Conservation (phyloP, 2,888 invertebrate species). For the Homarus gammarus region DNA sequence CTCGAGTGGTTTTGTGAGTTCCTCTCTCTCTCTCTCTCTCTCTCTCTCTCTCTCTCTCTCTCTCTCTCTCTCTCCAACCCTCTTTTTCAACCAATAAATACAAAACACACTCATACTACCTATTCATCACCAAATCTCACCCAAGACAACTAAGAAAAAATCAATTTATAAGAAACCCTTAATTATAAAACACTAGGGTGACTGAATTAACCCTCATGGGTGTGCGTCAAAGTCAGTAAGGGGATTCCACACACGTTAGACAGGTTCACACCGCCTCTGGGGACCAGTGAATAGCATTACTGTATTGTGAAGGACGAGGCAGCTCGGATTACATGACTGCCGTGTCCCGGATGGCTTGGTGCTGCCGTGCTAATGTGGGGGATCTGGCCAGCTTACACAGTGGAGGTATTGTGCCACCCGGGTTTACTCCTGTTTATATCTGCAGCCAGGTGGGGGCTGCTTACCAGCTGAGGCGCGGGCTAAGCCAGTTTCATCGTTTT, state of each 20-base stretch:
- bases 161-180: too few species aligned
- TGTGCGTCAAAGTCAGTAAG: background rate
- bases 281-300: background rate
- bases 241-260: background rate
- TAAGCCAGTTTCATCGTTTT: too few species aligned
- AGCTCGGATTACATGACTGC: background rate
- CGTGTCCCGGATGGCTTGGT: background rate
- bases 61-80: background rate
- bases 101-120: too few species aligned
- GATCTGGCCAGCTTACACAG: background rate
- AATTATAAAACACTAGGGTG: too few species aligned
- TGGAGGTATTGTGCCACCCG: background rate
- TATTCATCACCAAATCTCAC: too few species aligned
- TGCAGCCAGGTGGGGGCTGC: too few species aligned
- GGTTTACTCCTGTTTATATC: too few species aligned
- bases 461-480: too few species aligned
- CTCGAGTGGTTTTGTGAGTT: background rate
- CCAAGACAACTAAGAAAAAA: too few species aligned
- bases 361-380: background rate
- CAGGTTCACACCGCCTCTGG: background rate
- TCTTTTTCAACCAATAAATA: too few species aligned
- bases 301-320: background rate
- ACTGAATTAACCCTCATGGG: background rate
- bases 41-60: conserved; percentile 8
- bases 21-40: background rate